Conservation (phyloP, 2,113 vertebrate species). For the Xyliphius kryptos region DNA sequence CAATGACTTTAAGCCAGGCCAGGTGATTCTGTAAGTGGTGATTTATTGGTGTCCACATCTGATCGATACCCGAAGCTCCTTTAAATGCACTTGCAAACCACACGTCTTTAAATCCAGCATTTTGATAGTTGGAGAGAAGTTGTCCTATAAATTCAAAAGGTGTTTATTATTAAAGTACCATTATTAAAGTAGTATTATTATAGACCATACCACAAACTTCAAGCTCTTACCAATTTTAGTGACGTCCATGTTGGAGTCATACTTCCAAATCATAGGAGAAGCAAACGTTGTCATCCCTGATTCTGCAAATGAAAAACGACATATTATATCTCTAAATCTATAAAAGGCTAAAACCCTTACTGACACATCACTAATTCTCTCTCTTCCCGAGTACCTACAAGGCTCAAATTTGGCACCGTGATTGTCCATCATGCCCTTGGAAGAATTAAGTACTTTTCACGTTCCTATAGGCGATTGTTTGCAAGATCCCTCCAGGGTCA, state of each 20-base stretch:
- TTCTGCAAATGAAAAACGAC: conserved; percentile 32
- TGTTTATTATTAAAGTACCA: background rate
- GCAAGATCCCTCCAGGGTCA: too few relatives aligned
- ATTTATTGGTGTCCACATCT: conserved; percentile 60
- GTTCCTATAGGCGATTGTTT: too few relatives aligned
- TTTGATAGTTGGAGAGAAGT: conserved; percentile 55
- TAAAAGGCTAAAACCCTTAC: too few relatives aligned
- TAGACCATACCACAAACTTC: background rate
- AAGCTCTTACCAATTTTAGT: conserved; percentile 33
- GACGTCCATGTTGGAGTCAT: conserved; percentile 31
- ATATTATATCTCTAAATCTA: too few relatives aligned
- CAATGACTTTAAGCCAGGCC: conserved; percentile 64
- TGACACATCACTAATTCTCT: too few relatives aligned
- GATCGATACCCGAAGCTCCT: conserved; percentile 55
- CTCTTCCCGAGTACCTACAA: too few relatives aligned
- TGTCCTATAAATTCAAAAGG: conserved; percentile 45
- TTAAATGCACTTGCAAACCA: conserved; percentile 77
- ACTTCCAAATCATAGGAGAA: conserved; percentile 51
- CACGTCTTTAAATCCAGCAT: conserved; percentile 56
- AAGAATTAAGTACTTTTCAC: too few relatives aligned
- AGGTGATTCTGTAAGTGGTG: conserved; percentile 67
- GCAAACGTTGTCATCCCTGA: conserved; percentile 37
- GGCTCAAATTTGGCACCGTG: too few relatives aligned
- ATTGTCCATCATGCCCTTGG: too few relatives aligned
- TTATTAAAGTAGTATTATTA: background rate